Conservation (phyloP, 2,888 invertebrate species). For the Leptinotarsa haldemani region DNA sequence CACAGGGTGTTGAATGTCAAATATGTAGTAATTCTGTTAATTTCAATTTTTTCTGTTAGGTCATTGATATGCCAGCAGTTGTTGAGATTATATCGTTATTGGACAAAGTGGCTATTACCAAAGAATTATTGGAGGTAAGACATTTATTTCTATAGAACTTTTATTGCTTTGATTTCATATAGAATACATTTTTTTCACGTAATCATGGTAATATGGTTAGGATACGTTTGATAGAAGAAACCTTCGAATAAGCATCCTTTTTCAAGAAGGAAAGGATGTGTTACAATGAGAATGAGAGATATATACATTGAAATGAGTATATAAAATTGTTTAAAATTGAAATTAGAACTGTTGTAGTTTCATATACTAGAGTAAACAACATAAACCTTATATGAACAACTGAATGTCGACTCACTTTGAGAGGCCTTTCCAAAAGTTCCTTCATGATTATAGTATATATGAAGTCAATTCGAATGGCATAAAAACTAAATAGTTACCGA, state of each 20-base stretch:
- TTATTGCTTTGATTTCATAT: neutral
- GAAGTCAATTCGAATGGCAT: too few relatives aligned
- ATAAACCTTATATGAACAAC: too few relatives aligned
- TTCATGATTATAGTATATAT: too few relatives aligned
- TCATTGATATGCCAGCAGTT: slow-evolving; percentile 94
- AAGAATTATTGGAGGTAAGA: slow-evolving; percentile 88
- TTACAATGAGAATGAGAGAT: slow-evolving; percentile 1
- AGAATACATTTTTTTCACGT: neutral
- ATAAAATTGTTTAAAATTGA: neutral
- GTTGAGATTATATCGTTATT: slow-evolving; percentile 92
- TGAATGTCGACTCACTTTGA: too few relatives aligned
- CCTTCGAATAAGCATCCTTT: neutral
- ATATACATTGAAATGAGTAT: neutral
- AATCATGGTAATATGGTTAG: neutral
- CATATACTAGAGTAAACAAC: too few relatives aligned
- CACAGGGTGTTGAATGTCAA: slow-evolving; percentile 48
- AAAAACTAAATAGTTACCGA: too few relatives aligned
- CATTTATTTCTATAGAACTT: neutral
- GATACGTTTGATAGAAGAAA: neutral
- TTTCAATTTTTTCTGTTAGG: slow-evolving; percentile 71
- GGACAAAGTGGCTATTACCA: slow-evolving; percentile 91
- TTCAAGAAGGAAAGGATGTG: neutral
- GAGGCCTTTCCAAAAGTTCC: too few relatives aligned
- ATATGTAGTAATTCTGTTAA: slow-evolving; percentile 32
- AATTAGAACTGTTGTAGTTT: neutral